Evolutionary conservation across 2,888 invertebrate genomes (phyloP), one percentile per base, ranked within the genome.

Genomic region (Neoascia interrupta): DNA sequence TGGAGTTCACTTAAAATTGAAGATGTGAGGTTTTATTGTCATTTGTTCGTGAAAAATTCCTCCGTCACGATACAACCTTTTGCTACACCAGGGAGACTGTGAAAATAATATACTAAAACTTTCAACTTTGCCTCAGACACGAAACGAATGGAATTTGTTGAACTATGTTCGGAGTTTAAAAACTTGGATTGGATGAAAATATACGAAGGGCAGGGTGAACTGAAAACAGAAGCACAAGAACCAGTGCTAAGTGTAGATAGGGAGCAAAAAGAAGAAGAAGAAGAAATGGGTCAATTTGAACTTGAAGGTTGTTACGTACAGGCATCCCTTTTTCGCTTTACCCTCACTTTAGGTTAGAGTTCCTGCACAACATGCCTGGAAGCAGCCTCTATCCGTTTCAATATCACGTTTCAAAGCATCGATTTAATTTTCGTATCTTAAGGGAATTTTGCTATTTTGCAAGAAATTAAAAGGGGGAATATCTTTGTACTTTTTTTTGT

Each of bases 351-450:
- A 34, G 56, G 58, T 60, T 60, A 41, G 31, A 56, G 68, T 56
- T 68, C 21, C 49, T 18, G 43, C 79, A 73, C 72, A 79, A 43
- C 61, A 73, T 79, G 79, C 73, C 68, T 79, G 60, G 61, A 28
- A 68, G 79, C 66, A 73, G 73, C 54, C 79, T 79, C 73, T 66
- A 79, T 79, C 68, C 79, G 79, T 73, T 79, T 79, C 79, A 79
- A 79, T 79, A 79, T 79, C 79, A 79, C 79, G 79, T 79, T 79
- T 79, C 79, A 79, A 79, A 79, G 61, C 79, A 79, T 79, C 79
- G 79, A 79, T 79, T 79, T 79, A 79, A 79, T 79, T 73, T 73
- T 66, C 79, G 79, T 79, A 73, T 79, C 79, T 79, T 73, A 60
- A 68, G 79, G 79, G 79, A 73, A 79, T 79, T 73, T 68, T 68